Conservation (phyloP, 2,888 invertebrate genomes). For the Romanomermis culicivorax region DNA sequence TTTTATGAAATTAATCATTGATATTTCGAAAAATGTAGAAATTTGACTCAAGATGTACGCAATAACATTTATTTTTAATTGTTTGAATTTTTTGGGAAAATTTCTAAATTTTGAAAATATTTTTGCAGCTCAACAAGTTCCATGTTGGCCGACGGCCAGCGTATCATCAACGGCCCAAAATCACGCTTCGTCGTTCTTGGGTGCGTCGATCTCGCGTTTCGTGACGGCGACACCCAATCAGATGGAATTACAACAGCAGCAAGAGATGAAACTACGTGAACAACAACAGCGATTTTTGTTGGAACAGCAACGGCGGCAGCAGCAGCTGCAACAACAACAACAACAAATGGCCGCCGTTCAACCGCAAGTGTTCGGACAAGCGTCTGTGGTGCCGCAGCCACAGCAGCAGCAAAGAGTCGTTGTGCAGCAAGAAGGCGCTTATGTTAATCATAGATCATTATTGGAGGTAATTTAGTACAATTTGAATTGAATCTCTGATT, state of each 20-base stretch:
- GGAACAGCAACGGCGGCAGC: conserved; percentile 5
- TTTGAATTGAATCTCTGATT: too few relatives aligned
- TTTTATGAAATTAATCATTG: too few relatives aligned
- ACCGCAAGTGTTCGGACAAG: not conserved
- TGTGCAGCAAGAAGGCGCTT: conserved; percentile 1
- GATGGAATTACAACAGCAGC: conserved; percentile 8
- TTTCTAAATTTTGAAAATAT: too few relatives aligned
- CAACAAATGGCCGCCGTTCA: not conserved
- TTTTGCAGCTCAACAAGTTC: too few relatives aligned
- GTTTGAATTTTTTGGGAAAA: too few relatives aligned
- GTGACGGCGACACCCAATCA: not conserved
- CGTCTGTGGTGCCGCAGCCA: conserved; percentile 4
- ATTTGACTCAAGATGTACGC: too few relatives aligned
- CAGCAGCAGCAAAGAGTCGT: conserved; percentile 6
- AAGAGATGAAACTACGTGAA: conserved; percentile 8
- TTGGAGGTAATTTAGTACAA: too few relatives aligned
- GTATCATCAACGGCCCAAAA: too few relatives aligned
- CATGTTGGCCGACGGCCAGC: too few relatives aligned
- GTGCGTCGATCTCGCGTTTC: not conserved
- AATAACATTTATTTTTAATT: too few relatives aligned
- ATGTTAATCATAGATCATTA: not conserved
- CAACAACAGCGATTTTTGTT: conserved; percentile 1
- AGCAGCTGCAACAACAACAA: conserved; percentile 14
- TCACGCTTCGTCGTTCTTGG: not conserved
- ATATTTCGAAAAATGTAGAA: too few relatives aligned